phyloP scores from a whole-genome alignment of 2,888 invertebrate species.

The Meghimatium bilineatum region DNA sequence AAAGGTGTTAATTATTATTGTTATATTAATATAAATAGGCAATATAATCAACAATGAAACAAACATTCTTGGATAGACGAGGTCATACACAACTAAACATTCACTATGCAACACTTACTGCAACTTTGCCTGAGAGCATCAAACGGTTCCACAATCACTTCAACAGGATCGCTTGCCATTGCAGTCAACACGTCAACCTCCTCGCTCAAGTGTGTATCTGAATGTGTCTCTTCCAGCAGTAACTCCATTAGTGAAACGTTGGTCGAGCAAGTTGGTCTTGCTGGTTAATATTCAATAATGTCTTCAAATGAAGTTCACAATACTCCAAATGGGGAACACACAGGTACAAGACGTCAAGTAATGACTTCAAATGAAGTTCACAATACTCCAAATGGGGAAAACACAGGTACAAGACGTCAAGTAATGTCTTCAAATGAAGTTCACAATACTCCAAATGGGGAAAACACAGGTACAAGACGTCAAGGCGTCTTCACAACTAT shows the following conservation, averaged over 20 bases:
- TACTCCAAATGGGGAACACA: neutral
- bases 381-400: neutral
- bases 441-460: neutral
- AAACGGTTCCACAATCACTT: slow-evolving; percentile 4
- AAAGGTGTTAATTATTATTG: too few species aligned
- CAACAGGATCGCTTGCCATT: slow-evolving; percentile 20
- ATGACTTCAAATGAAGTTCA: neutral
- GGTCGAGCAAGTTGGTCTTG: neutral
- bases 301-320: neutral
- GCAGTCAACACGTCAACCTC: slow-evolving; percentile 29
- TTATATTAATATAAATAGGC: too few species aligned
- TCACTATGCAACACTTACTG: slow-evolving; percentile 11
- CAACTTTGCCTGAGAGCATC: slow-evolving; percentile 20
- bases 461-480: neutral
- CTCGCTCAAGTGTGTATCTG: neutral
- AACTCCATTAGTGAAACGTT: slow-evolving; percentile 14
- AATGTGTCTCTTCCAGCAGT: neutral
- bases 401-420: too few species aligned
- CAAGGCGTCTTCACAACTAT: neutral
- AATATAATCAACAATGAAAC: too few species aligned
- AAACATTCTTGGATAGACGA: neutral
- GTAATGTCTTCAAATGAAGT: neutral
- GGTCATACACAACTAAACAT: neutral
- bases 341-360: too few species aligned
- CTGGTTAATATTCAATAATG: neutral